Evolutionary conservation across 2,113 vertebrate genomes (phyloP), one percentile per base, ranked within the genome.

Genomic region (Cairina moschata): DNA sequence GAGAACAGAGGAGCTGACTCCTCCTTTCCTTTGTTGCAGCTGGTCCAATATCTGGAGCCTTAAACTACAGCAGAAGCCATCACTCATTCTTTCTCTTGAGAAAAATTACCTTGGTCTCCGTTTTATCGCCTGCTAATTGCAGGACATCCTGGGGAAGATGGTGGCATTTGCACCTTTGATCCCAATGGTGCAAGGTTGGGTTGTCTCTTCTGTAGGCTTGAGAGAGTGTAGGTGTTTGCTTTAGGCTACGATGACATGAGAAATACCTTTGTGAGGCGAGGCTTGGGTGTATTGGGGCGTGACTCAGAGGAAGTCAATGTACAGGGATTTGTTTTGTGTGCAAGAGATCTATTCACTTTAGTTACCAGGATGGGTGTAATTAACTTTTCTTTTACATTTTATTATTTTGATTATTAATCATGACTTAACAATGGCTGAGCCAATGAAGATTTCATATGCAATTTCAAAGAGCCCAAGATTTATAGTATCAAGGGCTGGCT

Each of bases 221-320:
- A 85, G 84, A 66, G 55, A 88, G 85, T 95, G 97, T 96, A 97
- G 97, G 96, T 97, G 97, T 98, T 97, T 97, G 97, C 97, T 97
- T 90, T 91, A 86, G 94, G 58, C 97, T 97, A 97, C 2, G 84
- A 97, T 98, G 97, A 97, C 98, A 98, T 94, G 97, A 91, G 63
- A 92, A 98, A 98, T 98, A 97, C 97, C 97, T 98, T 59, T 96
- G 96, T 67, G 81, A 98, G 98, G 98, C 50, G 98, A 98, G 98
- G 98, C 76, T 94, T 95, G 97, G 97, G 97, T 96, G 97, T 97
- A 97, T 52, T 97, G 93, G 97, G 98, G 98, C 86, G 97, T 98
- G 98, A 96, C 96, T 59, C 93, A 92, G 94, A 97, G 97, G 97
- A 98, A 98, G 97, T 97, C 94, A 95, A 78, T 86, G 86, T 96